These are phyloP conservation scores for Smutsia temminckii DNA, from an alignment of 2,797 vertebrate genomes.

Conservation along the genomic window DNA sequence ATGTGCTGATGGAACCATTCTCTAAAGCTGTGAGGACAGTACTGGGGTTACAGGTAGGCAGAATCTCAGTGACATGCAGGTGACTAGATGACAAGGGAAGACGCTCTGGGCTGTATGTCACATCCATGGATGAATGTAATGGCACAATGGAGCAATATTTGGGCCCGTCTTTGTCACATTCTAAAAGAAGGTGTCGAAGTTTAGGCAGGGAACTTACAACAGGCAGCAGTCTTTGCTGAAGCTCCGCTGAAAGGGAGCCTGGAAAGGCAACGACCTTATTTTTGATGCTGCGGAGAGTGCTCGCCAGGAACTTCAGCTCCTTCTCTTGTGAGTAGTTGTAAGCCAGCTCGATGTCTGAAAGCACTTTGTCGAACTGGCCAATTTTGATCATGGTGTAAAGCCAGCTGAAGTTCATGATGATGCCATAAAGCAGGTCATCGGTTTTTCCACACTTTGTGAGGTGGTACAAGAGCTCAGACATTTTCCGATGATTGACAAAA, in stretches of 20 bases:
- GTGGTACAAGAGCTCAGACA: slow-evolving; percentile 97
- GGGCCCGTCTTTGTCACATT: slow-evolving; percentile 99
- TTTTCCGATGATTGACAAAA: slow-evolving; percentile 99
- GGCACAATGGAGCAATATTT: slow-evolving; percentile 99
- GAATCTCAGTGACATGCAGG: slow-evolving; percentile 96
- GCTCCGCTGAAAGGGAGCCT: slow-evolving; percentile 95
- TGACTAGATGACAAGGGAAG: slow-evolving; percentile 95
- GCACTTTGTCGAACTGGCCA: slow-evolving; percentile 96
- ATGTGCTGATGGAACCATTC: slow-evolving; percentile 98
- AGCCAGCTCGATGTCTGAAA: slow-evolving; percentile 95
- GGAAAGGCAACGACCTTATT: slow-evolving; percentile 96
- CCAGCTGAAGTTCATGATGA: slow-evolving; percentile 99
- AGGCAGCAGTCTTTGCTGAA: slow-evolving; percentile 97
- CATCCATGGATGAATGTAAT: slow-evolving; percentile 98
- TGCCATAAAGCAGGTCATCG: slow-evolving; percentile 96
- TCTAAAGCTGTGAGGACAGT: slow-evolving; percentile 96
- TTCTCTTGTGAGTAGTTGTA: slow-evolving; percentile 97
- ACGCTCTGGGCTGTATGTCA: slow-evolving; percentile 97
- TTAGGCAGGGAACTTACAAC: slow-evolving; percentile 98
- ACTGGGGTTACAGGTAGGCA: slow-evolving; percentile 95
- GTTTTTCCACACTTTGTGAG: slow-evolving; percentile 95
- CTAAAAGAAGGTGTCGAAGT: slow-evolving; percentile 95
- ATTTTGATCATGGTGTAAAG: slow-evolving; percentile 99
- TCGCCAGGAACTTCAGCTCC: slow-evolving; percentile 96
- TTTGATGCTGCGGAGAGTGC: slow-evolving; percentile 94